A percentile compares a stretch with the other conserved stretches of the same genome.
Evolutionary conservation across 2,797 vertebrate genomes (phyloP).

Genomic region (Xyrichtys novacula): DNA sequence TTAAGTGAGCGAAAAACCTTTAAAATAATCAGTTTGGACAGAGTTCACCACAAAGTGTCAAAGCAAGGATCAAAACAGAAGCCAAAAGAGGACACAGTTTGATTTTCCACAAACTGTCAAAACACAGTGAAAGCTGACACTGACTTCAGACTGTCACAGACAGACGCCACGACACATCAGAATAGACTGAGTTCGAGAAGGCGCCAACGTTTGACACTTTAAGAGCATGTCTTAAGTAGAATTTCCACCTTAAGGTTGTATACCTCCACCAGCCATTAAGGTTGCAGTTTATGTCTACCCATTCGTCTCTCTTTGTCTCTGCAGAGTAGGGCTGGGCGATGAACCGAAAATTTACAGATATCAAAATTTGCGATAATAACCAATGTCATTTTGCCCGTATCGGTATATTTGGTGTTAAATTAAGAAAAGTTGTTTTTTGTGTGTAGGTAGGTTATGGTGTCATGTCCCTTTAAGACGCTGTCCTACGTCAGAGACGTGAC

Average conservation of each 20-base stretch:
- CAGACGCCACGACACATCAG: neutral
- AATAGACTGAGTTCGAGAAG: neutral
- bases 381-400: no score
- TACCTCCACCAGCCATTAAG: neutral
- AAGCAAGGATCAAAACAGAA: conserved; percentile 48
- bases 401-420: no score
- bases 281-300: neutral
- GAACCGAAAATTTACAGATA: no score
- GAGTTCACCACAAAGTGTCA: conserved; percentile 42
- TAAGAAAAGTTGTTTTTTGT: no score
- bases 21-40: conserved; percentile 50
- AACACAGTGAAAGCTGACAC: conserved; percentile 7
- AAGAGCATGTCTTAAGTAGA: neutral
- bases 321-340: no score
- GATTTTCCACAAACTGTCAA: conserved; percentile 21
- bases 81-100: conserved; percentile 27
- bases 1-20: conserved; percentile 24
- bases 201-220: neutral
- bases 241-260: neutral
- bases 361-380: no score
- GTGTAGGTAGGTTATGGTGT: no score
- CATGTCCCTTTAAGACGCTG: no score
- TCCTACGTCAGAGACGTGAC: no score
- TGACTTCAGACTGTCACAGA: neutral
- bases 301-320: neutral